Evolutionary conservation across 1,140 invertebrate species (phyloP), one percentile per base, ranked within the genome.

Genomic region (Pomacea maculata): DNA sequence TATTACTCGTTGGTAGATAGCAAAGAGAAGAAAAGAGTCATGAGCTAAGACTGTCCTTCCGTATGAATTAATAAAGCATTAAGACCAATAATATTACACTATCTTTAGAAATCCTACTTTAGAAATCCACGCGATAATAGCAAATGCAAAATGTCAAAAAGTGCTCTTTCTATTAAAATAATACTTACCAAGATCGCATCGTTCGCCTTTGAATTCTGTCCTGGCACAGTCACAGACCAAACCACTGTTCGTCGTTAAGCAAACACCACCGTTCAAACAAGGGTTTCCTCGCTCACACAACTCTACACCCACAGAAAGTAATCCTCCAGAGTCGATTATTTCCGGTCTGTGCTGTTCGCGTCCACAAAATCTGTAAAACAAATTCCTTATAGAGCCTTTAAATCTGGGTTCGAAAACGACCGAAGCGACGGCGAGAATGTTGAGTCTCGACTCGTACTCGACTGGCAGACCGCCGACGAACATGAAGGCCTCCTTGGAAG

Each of bases 151-250:
- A 67, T 45, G 5, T 5, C 52, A 78, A 29, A 67, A 61, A 61
- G 15, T 17, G 57, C 15, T 61, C 15, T 61, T 61, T 61, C 57
- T 61, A 11, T 11, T 11, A 2, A 61, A 45, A 45, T 45, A 45
- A 17, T 34, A 84, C 87, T 93, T 92, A 98, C 97, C 96, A 95
- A 96, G 96, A 92, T 98, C 96, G 92, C 97, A 98, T 91, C 95
- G 96, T 84, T 95, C 94, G 72, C 97, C 97, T 89, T 97, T 95
- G 91, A 95, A 98, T 89, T 98, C 96, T 15, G 96, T 94, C 87
- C 95, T 95, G 61, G 96, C 93, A 89, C 97, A 99, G 91, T 99
- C 96, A 93, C 97, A 99, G 87, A 96, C 94, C 65, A 97, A 95
- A 21, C 97, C 97, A 80, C 94, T 95, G 92, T 98, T 97, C 11